These are phyloP conservation scores for Poecilus cupreus DNA, from an alignment of 2,888 invertebrate species.

Conservation along the genomic window DNA sequence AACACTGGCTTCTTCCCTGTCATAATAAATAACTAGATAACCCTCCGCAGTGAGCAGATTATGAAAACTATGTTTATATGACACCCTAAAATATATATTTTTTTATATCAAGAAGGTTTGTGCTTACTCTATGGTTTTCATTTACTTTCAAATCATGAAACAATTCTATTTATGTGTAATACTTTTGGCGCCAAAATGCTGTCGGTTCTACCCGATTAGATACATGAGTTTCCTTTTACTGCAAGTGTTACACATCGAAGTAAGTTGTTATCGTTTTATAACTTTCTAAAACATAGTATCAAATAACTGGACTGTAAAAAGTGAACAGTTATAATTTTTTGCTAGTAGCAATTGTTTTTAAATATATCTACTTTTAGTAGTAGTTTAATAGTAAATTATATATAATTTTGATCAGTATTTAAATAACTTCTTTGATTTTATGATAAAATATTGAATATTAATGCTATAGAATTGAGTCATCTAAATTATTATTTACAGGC, in stretches of 20 bases:
- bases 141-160: too few species aligned
- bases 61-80: too few species aligned
- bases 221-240: neutral
- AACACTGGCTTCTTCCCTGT: too few species aligned
- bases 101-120: too few species aligned
- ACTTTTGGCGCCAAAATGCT: neutral
- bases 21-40: too few species aligned
- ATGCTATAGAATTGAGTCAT: neutral
- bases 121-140: too few species aligned
- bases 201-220: neutral
- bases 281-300: conserved; percentile 15
- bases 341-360: neutral
- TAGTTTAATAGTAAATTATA: neutral
- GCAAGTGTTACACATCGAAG: neutral
- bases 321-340: conserved; percentile 20
- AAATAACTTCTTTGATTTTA: neutral
- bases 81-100: too few species aligned
- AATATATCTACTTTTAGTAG: neutral
- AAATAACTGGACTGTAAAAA: conserved; percentile 7
- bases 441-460: neutral
- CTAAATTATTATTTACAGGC: neutral
- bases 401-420: neutral
- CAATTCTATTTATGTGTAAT: too few species aligned
- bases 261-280: neutral
- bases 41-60: too few species aligned